Conservation (phyloP, 2,797 vertebrate genomes). For the Sternotherus odoratus region DNA sequence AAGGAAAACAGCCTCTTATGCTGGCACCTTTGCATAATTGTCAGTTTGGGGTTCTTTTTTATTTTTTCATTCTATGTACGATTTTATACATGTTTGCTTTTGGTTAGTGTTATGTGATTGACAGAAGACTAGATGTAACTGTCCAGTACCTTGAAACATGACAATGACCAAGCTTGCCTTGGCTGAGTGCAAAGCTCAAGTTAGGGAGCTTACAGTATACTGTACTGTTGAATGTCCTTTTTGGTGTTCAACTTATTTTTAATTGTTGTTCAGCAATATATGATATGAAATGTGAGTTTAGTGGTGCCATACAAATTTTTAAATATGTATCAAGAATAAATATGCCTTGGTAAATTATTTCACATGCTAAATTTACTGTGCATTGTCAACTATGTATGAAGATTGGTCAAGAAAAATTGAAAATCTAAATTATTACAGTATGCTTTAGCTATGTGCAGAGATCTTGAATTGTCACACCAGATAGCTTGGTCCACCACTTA, state of each 20-base stretch:
- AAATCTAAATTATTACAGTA: rapidly evolving
- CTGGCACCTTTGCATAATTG: neutral
- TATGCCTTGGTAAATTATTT: neutral
- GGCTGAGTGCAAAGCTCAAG: neutral
- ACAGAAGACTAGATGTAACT: neutral
- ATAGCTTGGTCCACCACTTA: neutral
- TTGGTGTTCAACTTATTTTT: neutral
- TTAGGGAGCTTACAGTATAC: neutral
- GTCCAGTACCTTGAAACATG: neutral
- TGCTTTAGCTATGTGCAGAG: neutral
- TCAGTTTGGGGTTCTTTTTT: neutral
- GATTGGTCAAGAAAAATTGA: neutral
- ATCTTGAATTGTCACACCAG: neutral
- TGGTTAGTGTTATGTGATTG: neutral
- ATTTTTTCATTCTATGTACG: neutral
- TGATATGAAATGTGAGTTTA: neutral
- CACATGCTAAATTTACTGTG: neutral
- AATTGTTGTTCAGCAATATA: neutral
- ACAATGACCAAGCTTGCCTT: neutral
- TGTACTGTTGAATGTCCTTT: neutral
- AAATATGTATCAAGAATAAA: neutral
- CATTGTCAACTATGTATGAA: neutral
- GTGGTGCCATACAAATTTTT: neutral
- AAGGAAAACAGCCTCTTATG: neutral
- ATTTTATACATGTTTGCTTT: neutral